These are phyloP conservation scores for Elaphurus davidianus DNA, from an alignment of 2,113 vertebrate genomes.

Conservation along the genomic window DNA sequence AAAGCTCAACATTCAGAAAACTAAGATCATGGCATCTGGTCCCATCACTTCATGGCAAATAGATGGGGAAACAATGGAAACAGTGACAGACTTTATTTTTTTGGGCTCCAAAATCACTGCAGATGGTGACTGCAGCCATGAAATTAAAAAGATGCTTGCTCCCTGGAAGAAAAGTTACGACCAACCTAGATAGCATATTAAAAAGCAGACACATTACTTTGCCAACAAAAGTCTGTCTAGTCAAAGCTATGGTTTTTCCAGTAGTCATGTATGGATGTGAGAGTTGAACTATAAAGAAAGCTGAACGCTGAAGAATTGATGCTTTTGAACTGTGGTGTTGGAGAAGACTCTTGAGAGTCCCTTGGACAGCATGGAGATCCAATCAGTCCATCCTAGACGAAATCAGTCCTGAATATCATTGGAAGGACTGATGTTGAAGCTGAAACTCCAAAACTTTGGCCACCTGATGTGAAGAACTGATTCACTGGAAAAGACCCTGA, in stretches of 20 bases:
- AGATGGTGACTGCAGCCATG: background rate
- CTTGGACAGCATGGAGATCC: fast-evolving
- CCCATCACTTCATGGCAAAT: background rate
- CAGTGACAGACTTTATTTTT: background rate
- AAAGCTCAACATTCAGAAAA: background rate
- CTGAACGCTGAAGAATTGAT: background rate
- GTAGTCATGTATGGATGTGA: background rate
- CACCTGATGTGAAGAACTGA: background rate
- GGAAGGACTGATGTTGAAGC: background rate
- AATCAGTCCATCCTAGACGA: background rate
- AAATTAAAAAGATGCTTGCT: background rate
- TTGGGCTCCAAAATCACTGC: background rate
- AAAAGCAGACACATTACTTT: background rate
- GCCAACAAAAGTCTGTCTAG: background rate
- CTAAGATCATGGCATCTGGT: background rate
- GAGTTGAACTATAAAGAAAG: background rate
- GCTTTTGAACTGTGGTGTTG: background rate
- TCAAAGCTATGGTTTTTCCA: background rate
- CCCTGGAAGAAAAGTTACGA: background rate
- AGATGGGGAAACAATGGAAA: background rate
- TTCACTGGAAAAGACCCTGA: background rate
- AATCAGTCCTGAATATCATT: background rate
- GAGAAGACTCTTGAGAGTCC: background rate
- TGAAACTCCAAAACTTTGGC: background rate
- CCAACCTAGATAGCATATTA: background rate